Percentiles rank a stretch among this genome's conserved stretches.
These are phyloP conservation scores for Orchesellides sinensis DNA, from an alignment of 2,888 invertebrate genomes.

Conservation along the genomic window DNA sequence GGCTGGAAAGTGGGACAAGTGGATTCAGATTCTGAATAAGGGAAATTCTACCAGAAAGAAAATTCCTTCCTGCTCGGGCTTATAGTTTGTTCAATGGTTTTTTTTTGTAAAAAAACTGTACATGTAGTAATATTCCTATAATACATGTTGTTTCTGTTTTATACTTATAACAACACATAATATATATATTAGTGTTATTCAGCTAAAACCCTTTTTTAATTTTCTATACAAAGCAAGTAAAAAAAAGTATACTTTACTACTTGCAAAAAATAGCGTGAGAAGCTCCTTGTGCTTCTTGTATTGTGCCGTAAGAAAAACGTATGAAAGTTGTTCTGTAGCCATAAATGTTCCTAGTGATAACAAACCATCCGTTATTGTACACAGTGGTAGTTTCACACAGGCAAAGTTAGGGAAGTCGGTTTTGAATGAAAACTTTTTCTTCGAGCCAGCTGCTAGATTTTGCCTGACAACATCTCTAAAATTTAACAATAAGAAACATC, in stretches of 20 bases:
- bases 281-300: neutral
- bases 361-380: constrained; percentile 44
- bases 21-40: constrained; percentile 50
- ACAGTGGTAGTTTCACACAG: neutral
- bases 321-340: constrained; percentile 42
- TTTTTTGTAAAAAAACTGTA: neutral
- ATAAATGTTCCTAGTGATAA: constrained; percentile 53
- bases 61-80: neutral
- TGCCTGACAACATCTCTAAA: neutral
- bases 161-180: neutral
- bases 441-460: constrained; percentile 5
- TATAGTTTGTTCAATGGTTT: neutral
- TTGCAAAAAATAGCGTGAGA: constrained; percentile 31
- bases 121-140: too few relatives aligned
- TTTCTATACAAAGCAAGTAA: constrained; percentile 15
- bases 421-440: constrained; percentile 17
- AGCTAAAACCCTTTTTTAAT: constrained; percentile 17
- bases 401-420: constrained; percentile 13
- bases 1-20: constrained; percentile 55
- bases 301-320: constrained; percentile 17
- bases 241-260: constrained; percentile 7
- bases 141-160: constrained; percentile 16
- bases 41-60: constrained; percentile 6
- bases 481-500: constrained; percentile 47
- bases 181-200: neutral